Evolutionary conservation across 2,888 invertebrate genomes (phyloP).

Genomic region (Drosophila macrospina): DNA sequence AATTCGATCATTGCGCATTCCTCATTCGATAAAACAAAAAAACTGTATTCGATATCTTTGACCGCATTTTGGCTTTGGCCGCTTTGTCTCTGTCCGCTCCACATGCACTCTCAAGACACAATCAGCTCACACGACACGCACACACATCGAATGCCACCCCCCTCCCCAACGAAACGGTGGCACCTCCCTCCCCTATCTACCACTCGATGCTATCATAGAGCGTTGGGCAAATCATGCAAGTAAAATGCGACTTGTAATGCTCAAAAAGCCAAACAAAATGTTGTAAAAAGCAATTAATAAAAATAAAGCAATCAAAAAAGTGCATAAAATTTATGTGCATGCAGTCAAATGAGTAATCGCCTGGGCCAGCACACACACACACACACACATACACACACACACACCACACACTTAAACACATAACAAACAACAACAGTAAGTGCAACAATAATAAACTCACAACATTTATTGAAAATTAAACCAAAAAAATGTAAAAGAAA

Average conservation of each 20-base stretch:
- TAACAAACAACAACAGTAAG: conserved; percentile 41
- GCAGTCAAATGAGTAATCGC: conserved; percentile 81
- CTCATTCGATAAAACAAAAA: conserved; percentile 25
- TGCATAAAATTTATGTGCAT: conserved; percentile 77
- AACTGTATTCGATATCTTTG: conserved; percentile 54
- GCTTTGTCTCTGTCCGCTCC: conserved; percentile 72
- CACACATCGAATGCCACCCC: conserved; percentile 34
- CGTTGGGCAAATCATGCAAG: conserved; percentile 51
- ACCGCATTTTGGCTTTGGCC: conserved; percentile 50
- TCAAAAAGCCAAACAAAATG: conserved; percentile 62
- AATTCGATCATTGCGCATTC: conserved; percentile 10
- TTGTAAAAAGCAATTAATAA: conserved; percentile 79
- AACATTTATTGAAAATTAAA: conserved; percentile 80
- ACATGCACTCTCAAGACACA: conserved; percentile 68
- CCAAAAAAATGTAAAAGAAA: conserved; percentile 45
- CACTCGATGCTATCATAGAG: conserved; percentile 4
- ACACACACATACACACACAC: conserved; percentile 18
- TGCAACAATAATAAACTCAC: conserved; percentile 59
- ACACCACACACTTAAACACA: no score
- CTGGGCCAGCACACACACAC: conserved; percentile 48
- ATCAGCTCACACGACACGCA: conserved; percentile 73
- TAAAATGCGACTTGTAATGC: conserved; percentile 60
- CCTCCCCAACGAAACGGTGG: conserved; percentile 1
- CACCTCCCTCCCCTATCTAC: conserved; percentile 3
- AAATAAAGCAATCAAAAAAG: conserved; percentile 70